Base-by-base conservation (phyloP, 1,140 invertebrate species). In the Papilio xuthus region DNA sequence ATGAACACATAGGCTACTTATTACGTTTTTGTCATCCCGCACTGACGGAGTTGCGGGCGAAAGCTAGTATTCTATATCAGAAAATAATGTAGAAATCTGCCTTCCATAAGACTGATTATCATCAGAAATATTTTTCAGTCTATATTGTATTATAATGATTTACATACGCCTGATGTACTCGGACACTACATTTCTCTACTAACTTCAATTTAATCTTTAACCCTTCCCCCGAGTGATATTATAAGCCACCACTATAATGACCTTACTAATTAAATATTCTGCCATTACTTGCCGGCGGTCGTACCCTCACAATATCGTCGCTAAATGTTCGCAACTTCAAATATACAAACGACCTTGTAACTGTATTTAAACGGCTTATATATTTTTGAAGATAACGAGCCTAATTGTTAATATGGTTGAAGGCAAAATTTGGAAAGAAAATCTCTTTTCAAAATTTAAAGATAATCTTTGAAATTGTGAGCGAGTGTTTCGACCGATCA, bases 201-300 rank as follows among this genome's bases (percentile, higher is more conserved):
- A 53, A 74, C 72, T 50, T 44, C 72, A 74, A 74, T 74, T 74
- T 74, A 74, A 74, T 74, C 72, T 74, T 74, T 74, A 74, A 74
- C 72, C 72, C 72, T 73, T 73, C 20, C 41, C 41, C 42, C 12
- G 71, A 18, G 72, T n/a, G 26, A 53, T 47, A 23, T 50, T 73
- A 73, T 74, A 74, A 74, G 72, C 72, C 72, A 74, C 72, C 72
- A 53, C 44, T 74, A 50, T 74, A 74, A 74, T 74, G 72, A 74
- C 26, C 72, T 74, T 47, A 53, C 72, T 74, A 74, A 74, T 74
- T 74, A 74, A 74, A 74, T 74, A 74, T 74, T 74, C 72, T 18
- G 41, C 72, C 44, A 28, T 74, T 72, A 72, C 41, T 74, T 28
- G 72, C 72, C 44, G 6, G 9, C 42, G 44, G 44, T 60, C 56